These are phyloP conservation scores for Stichopus chloronotus DNA, from an alignment of 35 echinoderm and acorn worm species.

Conservation along the genomic window DNA sequence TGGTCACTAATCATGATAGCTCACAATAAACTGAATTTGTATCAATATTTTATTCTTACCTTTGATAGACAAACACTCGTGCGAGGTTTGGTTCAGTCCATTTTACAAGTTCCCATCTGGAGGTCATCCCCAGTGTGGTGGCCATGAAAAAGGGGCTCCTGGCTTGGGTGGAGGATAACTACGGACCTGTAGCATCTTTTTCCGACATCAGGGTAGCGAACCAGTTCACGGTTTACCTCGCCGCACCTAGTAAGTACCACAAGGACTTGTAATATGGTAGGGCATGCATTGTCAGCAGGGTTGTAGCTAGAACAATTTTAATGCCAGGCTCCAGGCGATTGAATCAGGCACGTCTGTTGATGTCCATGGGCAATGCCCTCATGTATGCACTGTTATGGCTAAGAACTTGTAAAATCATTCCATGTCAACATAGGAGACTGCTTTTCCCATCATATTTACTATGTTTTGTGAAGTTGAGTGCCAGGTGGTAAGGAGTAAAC, in stretches of 20 bases:
- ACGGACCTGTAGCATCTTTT: conserved; percentile 26
- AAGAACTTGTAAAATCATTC: too few relatives aligned
- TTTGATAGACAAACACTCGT: conserved; percentile 24
- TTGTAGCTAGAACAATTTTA: too few relatives aligned
- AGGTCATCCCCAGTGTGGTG: neutral
- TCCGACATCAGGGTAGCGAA: conserved; percentile 50
- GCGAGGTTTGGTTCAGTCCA: neutral
- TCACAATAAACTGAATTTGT: too few relatives aligned
- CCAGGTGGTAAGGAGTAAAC: too few relatives aligned
- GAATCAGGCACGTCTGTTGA: too few relatives aligned
- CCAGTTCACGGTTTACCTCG: conserved; percentile 1
- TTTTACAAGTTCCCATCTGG: neutral
- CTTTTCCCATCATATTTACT: too few relatives aligned
- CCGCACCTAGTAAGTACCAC: conserved; percentile 28
- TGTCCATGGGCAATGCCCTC: too few relatives aligned
- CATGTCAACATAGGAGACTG: too few relatives aligned
- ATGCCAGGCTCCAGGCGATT: too few relatives aligned
- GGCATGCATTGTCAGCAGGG: neutral
- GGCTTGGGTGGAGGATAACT: neutral
- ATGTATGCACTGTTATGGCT: too few relatives aligned
- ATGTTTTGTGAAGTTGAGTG: too few relatives aligned
- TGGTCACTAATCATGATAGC: too few relatives aligned
- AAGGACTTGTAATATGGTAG: neutral
- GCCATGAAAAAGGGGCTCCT: conserved; percentile 36
- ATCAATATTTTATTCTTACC: neutral